phyloP scores from a whole-genome alignment of 2,888 invertebrate genomes.

The Coelopa pilipes region DNA sequence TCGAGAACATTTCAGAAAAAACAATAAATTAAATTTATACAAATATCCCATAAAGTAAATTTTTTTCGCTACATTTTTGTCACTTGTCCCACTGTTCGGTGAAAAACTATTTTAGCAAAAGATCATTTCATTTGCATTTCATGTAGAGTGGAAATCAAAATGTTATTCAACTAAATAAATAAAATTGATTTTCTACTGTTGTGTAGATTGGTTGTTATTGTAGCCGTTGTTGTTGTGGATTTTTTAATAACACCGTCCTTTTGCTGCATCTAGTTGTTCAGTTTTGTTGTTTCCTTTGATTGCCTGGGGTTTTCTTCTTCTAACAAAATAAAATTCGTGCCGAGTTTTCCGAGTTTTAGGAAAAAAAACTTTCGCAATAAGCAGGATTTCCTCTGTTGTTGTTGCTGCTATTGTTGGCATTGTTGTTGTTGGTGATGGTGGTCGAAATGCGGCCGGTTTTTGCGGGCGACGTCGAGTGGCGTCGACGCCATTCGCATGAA shows the following conservation, averaged over 20 bases:
- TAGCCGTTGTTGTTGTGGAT: not conserved
- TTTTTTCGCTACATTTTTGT: too few species aligned
- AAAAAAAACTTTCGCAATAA: conserved; percentile 20
- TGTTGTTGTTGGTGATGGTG: not conserved
- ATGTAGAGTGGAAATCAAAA: not conserved
- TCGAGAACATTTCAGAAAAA: too few species aligned
- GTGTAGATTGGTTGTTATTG: not conserved
- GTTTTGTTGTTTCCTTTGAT: not conserved
- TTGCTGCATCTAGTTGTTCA: too few species aligned
- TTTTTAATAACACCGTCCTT: too few species aligned
- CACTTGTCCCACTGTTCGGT: too few species aligned
- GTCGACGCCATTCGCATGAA: conserved; percentile 32
- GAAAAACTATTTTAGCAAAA: too few species aligned
- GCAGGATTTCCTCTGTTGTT: conserved; percentile 13
- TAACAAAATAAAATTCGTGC: not conserved
- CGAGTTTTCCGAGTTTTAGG: conserved; percentile 2
- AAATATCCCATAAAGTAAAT: too few species aligned
- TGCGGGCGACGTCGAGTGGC: not conserved
- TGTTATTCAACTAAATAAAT: conserved; percentile 9
- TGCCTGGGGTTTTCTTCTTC: not conserved
- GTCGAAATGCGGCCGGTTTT: not conserved
- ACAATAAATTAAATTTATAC: too few species aligned
- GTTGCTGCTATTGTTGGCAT: not conserved
- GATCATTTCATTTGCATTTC: not conserved
- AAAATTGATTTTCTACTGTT: not conserved